Conservation (phyloP, 2,797 vertebrate species). For the Anas acuta region DNA sequence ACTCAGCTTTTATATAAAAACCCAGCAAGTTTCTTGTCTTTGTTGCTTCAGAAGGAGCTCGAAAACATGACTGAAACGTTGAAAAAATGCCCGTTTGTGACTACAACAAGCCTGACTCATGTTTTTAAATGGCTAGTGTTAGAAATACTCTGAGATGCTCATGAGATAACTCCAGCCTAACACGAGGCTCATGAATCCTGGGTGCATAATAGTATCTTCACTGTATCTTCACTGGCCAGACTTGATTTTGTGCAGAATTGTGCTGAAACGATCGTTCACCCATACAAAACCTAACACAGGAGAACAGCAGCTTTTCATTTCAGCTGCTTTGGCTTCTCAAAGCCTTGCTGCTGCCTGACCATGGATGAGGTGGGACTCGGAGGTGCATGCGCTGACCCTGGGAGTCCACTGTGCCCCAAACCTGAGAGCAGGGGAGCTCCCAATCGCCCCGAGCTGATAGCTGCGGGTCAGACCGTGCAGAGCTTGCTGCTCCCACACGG, state of each 20-base stretch:
- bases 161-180: neutral
- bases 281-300: neutral
- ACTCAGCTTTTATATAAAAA: neutral
- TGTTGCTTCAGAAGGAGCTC: neutral
- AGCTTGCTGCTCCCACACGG: neutral
- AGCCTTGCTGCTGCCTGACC: neutral
- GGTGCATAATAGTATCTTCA: neutral
- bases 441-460: accelerated
- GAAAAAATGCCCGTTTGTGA: neutral
- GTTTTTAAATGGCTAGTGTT: neutral
- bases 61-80: neutral
- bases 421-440: neutral
- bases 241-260: neutral
- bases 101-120: neutral
- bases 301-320: neutral
- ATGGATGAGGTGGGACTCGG: neutral
- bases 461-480: neutral
- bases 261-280: neutral
- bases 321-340: neutral
- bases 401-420: accelerated
- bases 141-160: neutral
- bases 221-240: neutral
- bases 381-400: accelerated
- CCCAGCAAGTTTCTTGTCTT: neutral
- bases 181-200: neutral